Evolutionary conservation across 2,113 vertebrate species (phyloP).

Genomic region (Atherinomorus stipes): DNA sequence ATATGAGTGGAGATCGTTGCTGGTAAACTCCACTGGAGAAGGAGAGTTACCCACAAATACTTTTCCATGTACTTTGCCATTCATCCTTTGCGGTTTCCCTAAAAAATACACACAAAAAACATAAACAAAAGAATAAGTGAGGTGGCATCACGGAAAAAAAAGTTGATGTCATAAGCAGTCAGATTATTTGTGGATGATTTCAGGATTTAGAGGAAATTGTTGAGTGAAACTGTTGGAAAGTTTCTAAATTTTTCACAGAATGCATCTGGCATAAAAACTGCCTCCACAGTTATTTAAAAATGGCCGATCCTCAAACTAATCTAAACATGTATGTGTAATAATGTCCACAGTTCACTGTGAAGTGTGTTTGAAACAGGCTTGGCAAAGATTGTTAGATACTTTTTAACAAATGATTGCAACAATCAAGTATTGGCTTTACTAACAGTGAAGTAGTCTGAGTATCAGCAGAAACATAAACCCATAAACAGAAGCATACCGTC

Average conservation of each 20-base stretch:
- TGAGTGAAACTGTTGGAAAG: neutral
- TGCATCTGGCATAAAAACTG: neutral
- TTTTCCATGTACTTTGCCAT: conserved; percentile 91
- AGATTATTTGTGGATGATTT: neutral
- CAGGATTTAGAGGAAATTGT: neutral
- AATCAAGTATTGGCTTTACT: neutral
- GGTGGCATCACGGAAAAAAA: neutral
- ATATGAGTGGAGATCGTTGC: conserved; percentile 95
- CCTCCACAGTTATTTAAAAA: neutral
- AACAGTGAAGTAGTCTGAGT: neutral
- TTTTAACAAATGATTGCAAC: neutral
- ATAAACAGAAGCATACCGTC: conserved; percentile 84
- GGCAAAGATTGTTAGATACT: neutral
- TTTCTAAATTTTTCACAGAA: neutral
- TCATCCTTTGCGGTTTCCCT: conserved; percentile 96
- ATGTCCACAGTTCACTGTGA: neutral
- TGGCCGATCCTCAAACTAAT: neutral
- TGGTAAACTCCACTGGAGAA: conserved; percentile 81
- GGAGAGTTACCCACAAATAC: conserved; percentile 87
- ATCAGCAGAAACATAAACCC: neutral
- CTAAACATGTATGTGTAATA: neutral
- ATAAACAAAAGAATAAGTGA: neutral
- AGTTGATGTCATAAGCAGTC: neutral
- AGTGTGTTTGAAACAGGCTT: neutral
- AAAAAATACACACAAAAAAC: conserved; percentile 22